Evolutionary conservation across 2,797 vertebrate genomes (phyloP), one percentile per base, ranked within the genome.

Genomic region (Ibycter americanus): DNA sequence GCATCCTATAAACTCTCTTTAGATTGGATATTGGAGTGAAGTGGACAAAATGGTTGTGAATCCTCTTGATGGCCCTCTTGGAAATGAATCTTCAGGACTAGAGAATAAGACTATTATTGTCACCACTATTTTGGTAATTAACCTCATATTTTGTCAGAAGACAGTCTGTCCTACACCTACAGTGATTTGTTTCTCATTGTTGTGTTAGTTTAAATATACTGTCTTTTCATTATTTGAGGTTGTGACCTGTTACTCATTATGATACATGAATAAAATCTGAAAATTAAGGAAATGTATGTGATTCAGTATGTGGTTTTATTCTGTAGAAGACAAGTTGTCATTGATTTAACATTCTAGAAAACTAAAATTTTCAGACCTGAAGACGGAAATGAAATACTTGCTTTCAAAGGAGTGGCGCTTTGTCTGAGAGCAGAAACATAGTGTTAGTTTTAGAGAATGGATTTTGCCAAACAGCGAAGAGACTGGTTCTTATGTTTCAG

Each of bases 11-110:
- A 86, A 80, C 87, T 86, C 96, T 97, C 98, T 98, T 93, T 98
- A 99, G 99, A 99, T 99, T 94, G 99, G 99, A 94, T 99, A 99
- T 96, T 99, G 99, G 99, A 99, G 99, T 96, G 99, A 99, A 98
- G 98, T 99, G 71, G 99, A 99, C 98, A 99, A 99, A 98, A 99
- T 99, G 99, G 99, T 99, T 21, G 99, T 99, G 74, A 99, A 99
- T 93, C 99, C 99, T 94, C 98, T 99, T 2, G 99, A 99, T 31
- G 98, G 99, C 32, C 99, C 99, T 71, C 98, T 99, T 90, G 98
- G 98, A 90, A 99, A 99, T 70, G 99, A 99, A 63, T 98, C 99
- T 36, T 99, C 99, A 56, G 99, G 99, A 96, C 98, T 99, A 98
- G 99, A 99, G 97, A 99, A 99, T 98, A 99, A 99, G 98, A 99